These are phyloP conservation scores for Lepidurus apus DNA, from an alignment of 1,140 invertebrate species.

Conservation along the genomic window DNA sequence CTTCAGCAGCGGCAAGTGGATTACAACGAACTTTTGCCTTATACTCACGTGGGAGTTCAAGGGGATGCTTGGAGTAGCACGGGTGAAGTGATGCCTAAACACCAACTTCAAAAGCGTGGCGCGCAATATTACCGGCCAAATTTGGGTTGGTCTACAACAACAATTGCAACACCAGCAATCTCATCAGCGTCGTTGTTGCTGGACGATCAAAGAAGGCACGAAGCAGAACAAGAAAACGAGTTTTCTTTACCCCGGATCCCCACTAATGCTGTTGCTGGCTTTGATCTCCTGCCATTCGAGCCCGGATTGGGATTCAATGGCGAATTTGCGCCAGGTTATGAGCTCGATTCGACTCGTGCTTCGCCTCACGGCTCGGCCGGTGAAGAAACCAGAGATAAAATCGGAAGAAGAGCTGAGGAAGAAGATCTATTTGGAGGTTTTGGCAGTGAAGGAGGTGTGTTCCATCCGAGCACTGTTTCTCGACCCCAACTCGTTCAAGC, in stretches of 20 bases:
- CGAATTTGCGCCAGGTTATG: neutral
- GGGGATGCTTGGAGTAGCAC: neutral
- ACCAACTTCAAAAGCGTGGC: neutral
- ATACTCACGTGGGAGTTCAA: neutral
- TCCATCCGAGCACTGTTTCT: slow-evolving; percentile 37
- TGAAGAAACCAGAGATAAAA: neutral
- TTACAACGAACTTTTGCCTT: neutral
- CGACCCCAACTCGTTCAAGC: slow-evolving; percentile 39
- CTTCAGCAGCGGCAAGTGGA: neutral
- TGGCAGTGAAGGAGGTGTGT: slow-evolving; percentile 35
- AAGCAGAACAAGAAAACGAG: neutral
- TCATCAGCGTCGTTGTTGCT: neutral
- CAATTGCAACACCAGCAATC: neutral
- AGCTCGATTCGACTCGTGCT: neutral
- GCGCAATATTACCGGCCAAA: neutral
- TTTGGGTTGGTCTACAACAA: neutral
- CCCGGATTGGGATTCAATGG: neutral
- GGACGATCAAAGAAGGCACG: slow-evolving; percentile 1
- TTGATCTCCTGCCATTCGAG: neutral
- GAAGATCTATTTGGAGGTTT: neutral
- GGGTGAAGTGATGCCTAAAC: neutral
- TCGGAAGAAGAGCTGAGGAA: neutral
- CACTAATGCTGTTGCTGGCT: neutral
- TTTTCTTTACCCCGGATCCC: neutral
- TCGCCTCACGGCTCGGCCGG: neutral